phyloP scores from a whole-genome alignment of 2,797 vertebrate species.

The Sebastolobus altivelis region DNA sequence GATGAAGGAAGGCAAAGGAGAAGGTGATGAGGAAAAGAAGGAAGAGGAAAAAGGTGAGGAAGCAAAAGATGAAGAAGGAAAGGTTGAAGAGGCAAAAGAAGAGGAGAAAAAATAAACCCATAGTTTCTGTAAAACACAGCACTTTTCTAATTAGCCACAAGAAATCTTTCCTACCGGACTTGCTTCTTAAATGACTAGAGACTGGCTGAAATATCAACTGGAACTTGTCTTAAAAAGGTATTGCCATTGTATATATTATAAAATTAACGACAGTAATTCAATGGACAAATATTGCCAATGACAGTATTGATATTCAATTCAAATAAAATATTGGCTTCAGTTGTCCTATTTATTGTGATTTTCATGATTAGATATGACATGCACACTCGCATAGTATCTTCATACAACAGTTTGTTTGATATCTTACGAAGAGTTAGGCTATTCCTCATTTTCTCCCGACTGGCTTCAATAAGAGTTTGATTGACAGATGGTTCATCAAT shows the following conservation, averaged over 20 bases:
- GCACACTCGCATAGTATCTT: too few relatives aligned
- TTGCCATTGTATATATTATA: slow-evolving; percentile 4
- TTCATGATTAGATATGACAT: too few relatives aligned
- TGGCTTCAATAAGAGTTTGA: too few relatives aligned
- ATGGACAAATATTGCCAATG: slow-evolving; percentile 14
- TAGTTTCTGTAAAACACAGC: slow-evolving; percentile 17
- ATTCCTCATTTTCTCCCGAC: not conserved
- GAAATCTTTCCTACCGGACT: slow-evolving; percentile 23
- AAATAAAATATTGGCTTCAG: slow-evolving; percentile 33
- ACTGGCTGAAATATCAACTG: slow-evolving; percentile 3
- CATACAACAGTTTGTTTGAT: too few relatives aligned
- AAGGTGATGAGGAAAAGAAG: not conserved
- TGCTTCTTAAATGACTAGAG: slow-evolving; percentile 18
- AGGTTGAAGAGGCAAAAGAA: not conserved
- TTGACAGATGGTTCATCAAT: too few relatives aligned
- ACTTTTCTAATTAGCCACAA: slow-evolving; percentile 33
- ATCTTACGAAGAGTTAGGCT: too few relatives aligned
- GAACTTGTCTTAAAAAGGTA: slow-evolving; percentile 15
- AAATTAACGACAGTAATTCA: not conserved
- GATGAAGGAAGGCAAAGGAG: not conserved
- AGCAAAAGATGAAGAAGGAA: not conserved
- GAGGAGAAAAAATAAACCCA: slow-evolving; percentile 42
- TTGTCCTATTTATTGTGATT: slow-evolving; percentile 11
- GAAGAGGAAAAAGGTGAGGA: not conserved
- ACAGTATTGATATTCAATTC: slow-evolving; percentile 13